A percentile compares a stretch with the other conserved stretches of the same genome.
Evolutionary conservation across 2,888 invertebrate genomes (phyloP).

Genomic region (Mesorhabditis belari): DNA sequence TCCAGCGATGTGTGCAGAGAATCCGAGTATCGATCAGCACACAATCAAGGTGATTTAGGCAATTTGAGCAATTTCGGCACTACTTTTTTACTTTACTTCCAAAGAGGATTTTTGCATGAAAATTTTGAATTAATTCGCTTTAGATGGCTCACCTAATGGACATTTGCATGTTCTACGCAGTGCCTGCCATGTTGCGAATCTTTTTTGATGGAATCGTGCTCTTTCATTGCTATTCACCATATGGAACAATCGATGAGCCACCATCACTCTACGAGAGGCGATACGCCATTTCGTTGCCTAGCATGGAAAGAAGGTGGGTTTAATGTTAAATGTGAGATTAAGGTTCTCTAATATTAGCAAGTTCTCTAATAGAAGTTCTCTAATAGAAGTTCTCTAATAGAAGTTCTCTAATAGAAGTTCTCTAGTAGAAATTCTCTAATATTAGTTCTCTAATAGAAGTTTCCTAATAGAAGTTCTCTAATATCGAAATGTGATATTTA

Average conservation of each 20-base stretch:
- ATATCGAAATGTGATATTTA: too few species aligned
- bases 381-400: background rate
- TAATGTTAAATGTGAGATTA: too few species aligned
- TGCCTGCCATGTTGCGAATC: conserved; percentile 40
- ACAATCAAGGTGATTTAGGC: conserved; percentile 16
- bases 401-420: too few species aligned
- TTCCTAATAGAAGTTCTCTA: too few species aligned
- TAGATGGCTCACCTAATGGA: conserved; percentile 42
- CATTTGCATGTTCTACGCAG: conserved; percentile 42
- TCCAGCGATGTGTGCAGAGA: conserved; percentile 8
- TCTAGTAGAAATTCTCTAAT: too few species aligned
- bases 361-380: background rate
- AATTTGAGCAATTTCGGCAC: too few species aligned
- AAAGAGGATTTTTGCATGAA: too few species aligned
- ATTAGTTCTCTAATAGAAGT: too few species aligned
- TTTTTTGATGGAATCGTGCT: conserved; percentile 43
- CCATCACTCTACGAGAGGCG: conserved; percentile 19
- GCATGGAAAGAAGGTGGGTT: conserved; percentile 8
- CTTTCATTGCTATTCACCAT: conserved; percentile 39
- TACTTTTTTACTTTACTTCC: too few species aligned
- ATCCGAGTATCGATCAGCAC: conserved; percentile 4
- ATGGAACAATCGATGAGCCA: conserved; percentile 14
- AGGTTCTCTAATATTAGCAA: too few species aligned
- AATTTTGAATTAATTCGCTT: too few species aligned
- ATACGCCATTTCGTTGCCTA: conserved; percentile 25